phyloP scores from a whole-genome alignment of 2,797 vertebrate species.

The Chelonia mydas region DNA sequence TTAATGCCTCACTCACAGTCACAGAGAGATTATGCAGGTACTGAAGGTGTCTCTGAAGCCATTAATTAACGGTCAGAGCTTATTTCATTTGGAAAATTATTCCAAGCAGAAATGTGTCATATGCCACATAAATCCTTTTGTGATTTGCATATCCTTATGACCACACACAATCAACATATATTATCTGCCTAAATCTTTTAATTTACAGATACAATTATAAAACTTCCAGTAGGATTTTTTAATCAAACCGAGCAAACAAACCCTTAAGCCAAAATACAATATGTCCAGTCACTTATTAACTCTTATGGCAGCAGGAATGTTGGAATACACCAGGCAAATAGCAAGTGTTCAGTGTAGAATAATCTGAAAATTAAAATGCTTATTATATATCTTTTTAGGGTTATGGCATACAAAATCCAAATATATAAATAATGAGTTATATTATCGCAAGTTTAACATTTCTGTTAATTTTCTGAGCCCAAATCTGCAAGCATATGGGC shows the following conservation, averaged over 20 bases:
- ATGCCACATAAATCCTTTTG: constrained; percentile 11
- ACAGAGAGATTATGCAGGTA: background rate
- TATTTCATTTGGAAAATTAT: constrained; percentile 14
- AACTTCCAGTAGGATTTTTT: background rate
- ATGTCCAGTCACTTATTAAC: background rate
- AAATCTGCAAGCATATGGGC: background rate
- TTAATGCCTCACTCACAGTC: background rate
- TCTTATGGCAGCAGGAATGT: background rate
- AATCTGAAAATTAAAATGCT: constrained; percentile 44
- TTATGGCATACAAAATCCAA: background rate
- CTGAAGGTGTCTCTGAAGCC: constrained; percentile 15
- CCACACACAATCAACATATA: background rate
- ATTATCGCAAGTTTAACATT: background rate
- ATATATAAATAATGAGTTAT: background rate
- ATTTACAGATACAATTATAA: constrained; percentile 21
- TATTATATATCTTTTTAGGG: constrained; percentile 17
- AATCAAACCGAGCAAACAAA: constrained; percentile 8
- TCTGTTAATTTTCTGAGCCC: background rate
- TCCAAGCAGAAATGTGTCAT: background rate
- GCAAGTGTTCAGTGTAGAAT: background rate
- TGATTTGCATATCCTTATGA: constrained; percentile 25
- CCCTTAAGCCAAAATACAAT: constrained; percentile 19
- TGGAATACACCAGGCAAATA: constrained; percentile 48
- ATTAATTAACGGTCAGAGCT: background rate
- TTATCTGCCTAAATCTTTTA: background rate